Base-by-base conservation (phyloP, 2,797 vertebrate species). In the Acanthurus leucopareius region DNA sequence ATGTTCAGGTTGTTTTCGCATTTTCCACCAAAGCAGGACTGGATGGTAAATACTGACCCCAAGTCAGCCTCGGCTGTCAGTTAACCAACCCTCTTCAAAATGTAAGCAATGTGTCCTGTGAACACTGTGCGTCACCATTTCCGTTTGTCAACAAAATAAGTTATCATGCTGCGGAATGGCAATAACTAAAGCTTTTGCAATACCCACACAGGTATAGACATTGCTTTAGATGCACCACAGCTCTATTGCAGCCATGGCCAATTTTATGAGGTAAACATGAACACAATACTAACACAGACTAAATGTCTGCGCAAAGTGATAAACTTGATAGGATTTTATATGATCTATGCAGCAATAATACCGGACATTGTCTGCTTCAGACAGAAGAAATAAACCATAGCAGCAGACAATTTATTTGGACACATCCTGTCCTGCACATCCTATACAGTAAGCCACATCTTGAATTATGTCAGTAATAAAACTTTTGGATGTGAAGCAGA, bases 161-260 rank as follows among this genome's bases (percentile, higher is more conserved):
- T 67, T 25, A 52, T 72, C 17, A 52, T 69, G 77, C 69, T 65
- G 66, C 44, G 56, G 25, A 64, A 40, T 44, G n/a, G 8, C 14
- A 68, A 47, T 25, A 3, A 69, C 10, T 72, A 72, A 71, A 67
- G 57, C 56, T 40, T 82, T 57, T 65, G 48, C 60, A 75, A 15
- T 52, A 38, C 10, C 32, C 1, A 28, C 8, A 1, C 11, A 74
- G 63, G 60, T 53, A n/a, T 10, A 28, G 38, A 79, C 51, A 20
- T 59, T 2, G 20, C 63, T 77, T 62, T 14, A 73, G 49, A 64
- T 67, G 44, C 65, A 66, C 28, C 13, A n/a, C 25, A 25, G 25
- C 25, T 25, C 44, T 49, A 49, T 52, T 77, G 69, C 64, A 52
- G 69, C 54, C n/a, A 40, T n/a, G 62, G 42, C 66, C 58, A 69